Evolutionary conservation across 2,797 vertebrate genomes (phyloP).

Genomic region (Eulemur mongoz): DNA sequence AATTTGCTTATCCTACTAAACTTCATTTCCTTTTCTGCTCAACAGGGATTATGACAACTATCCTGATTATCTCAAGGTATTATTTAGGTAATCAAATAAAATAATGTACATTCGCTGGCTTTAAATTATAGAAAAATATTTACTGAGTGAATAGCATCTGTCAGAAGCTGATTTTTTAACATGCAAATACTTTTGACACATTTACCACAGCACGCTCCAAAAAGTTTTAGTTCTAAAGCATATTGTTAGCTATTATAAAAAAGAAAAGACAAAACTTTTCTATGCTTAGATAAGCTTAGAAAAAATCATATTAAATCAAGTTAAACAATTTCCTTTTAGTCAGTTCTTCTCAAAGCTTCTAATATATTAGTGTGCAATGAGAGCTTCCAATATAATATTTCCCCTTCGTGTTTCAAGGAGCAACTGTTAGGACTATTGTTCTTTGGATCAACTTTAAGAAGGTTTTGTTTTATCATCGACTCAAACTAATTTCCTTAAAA

Average conservation of each 20-base stretch:
- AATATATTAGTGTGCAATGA: neutral
- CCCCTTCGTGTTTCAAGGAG: neutral
- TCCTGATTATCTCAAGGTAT: neutral
- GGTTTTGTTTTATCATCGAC: neutral
- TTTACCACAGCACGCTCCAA: neutral
- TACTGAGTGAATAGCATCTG: neutral
- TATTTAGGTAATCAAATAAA: neutral
- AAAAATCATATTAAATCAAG: slow-evolving; percentile 5
- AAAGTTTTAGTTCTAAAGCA: neutral
- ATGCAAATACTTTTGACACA: neutral
- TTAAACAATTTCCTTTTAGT: neutral
- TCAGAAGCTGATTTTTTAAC: neutral
- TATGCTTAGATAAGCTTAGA: neutral
- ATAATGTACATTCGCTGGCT: neutral
- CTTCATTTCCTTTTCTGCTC: neutral
- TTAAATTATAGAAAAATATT: neutral
- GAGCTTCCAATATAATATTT: slow-evolving; percentile 42
- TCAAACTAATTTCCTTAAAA: slow-evolving; percentile 22
- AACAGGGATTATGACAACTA: neutral
- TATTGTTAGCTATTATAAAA: neutral
- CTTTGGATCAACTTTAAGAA: neutral
- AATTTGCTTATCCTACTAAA: neutral
- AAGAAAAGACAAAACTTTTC: neutral
- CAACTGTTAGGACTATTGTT: slow-evolving; percentile 41
- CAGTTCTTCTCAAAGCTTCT: slow-evolving; percentile 16